These are phyloP conservation scores for Entomobrya multifasciata DNA, from an alignment of 2,888 invertebrate genomes.

Conservation along the genomic window DNA sequence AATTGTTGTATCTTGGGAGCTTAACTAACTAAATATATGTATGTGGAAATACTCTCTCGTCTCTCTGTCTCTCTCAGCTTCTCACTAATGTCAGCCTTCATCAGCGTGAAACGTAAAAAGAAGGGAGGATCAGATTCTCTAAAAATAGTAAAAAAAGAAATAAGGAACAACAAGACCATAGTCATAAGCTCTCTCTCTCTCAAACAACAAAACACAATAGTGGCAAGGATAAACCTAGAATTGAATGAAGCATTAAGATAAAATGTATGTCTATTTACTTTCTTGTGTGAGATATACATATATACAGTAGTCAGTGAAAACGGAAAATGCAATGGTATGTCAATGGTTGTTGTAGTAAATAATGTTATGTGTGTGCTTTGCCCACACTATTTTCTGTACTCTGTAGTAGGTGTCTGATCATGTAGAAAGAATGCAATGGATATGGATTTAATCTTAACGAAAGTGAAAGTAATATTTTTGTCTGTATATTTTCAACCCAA, in stretches of 20 bases:
- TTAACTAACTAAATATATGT: slow-evolving; percentile 18
- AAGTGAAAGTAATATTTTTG: neutral
- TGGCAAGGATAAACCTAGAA: too few species aligned
- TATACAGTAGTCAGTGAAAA: slow-evolving; percentile 18
- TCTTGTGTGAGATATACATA: neutral
- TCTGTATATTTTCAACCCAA: slow-evolving; percentile 40
- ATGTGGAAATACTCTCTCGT: slow-evolving; percentile 12
- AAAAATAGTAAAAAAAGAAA: neutral
- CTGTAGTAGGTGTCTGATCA: neutral
- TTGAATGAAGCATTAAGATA: slow-evolving; percentile 9
- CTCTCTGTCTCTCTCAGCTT: too few species aligned
- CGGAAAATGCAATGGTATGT: slow-evolving; percentile 41
- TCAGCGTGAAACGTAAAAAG: slow-evolving; percentile 45
- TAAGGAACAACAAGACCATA: neutral
- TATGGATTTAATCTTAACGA: neutral
- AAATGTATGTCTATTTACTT: neutral
- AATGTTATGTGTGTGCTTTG: slow-evolving; percentile 47
- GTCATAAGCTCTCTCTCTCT: neutral
- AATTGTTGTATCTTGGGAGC: neutral
- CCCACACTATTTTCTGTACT: neutral
- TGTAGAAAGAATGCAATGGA: neutral
- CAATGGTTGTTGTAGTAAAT: slow-evolving; percentile 65
- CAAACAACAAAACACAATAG: neutral
- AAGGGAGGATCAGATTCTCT: slow-evolving; percentile 30
- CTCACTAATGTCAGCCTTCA: slow-evolving; percentile 51